Evolutionary conservation across 30 jellyfish, hydroid and myxozoan genomes (phyloP).

Genomic region (Nemopilema nomurai): DNA sequence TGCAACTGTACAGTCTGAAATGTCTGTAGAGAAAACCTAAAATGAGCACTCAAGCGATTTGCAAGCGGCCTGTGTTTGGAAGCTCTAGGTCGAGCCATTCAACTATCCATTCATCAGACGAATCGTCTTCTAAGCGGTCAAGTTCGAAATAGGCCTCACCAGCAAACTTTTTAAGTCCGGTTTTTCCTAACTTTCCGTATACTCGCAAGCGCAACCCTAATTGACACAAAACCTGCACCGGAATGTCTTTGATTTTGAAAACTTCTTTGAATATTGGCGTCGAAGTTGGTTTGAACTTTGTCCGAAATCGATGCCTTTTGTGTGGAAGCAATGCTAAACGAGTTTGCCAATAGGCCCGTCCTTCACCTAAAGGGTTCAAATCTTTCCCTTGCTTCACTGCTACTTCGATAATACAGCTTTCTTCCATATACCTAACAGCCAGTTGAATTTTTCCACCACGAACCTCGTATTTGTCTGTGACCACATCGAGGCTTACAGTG

Average conservation of each 20-base stretch:
- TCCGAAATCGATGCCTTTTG: slow-evolving; percentile 77
- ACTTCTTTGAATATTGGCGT: slow-evolving; percentile 92
- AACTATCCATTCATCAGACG: background rate
- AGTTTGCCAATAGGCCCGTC: slow-evolving; percentile 87
- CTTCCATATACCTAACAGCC: slow-evolving; percentile 63
- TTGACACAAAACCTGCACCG: slow-evolving; percentile 75
- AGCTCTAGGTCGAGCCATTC: background rate
- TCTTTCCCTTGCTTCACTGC: slow-evolving; percentile 89
- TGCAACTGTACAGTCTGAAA: too few relatives aligned
- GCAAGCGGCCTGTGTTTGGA: background rate
- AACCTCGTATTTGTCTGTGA: slow-evolving; percentile 62
- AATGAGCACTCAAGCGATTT: background rate
- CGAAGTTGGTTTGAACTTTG: slow-evolving; percentile 80
- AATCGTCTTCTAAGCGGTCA: slow-evolving; percentile 20
- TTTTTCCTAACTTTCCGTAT: slow-evolving; percentile 85
- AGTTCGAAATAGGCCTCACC: slow-evolving; percentile 64
- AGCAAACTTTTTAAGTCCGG: slow-evolving; percentile 81
- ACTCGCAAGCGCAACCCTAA: slow-evolving; percentile 81
- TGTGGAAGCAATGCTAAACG: slow-evolving; percentile 83
- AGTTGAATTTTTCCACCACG: slow-evolving; percentile 82
- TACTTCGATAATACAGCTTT: slow-evolving; percentile 59
- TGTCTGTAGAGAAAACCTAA: too few relatives aligned
- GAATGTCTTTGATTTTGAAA: slow-evolving; percentile 79
- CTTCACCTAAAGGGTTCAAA: slow-evolving; percentile 57
- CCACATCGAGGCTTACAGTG: too few relatives aligned